These are phyloP conservation scores for Ciconia boyciana DNA, from an alignment of 2,113 vertebrate species.

Conservation along the genomic window DNA sequence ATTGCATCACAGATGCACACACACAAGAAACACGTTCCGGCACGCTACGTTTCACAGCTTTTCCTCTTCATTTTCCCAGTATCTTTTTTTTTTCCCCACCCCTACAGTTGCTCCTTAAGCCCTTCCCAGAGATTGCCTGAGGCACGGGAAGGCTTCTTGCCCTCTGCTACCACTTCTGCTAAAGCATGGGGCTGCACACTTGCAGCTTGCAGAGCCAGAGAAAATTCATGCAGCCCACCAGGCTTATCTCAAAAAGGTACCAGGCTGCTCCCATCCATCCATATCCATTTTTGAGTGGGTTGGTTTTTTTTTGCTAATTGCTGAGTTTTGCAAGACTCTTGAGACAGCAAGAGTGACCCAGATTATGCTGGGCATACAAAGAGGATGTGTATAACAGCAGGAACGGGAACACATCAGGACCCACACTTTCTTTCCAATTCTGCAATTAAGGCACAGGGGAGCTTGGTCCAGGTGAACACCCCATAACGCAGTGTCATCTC, in stretches of 20 bases:
- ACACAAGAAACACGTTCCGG: neutral
- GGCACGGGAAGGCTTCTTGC: neutral
- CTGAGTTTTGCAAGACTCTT: neutral
- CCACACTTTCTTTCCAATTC: neutral
- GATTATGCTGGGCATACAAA: too few species aligned
- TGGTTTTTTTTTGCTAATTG: neutral
- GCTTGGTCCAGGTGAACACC: neutral
- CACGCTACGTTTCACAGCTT: rapidly evolving
- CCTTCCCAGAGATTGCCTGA: neutral
- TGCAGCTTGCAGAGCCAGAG: neutral
- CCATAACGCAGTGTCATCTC: rapidly evolving
- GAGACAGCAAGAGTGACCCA: neutral
- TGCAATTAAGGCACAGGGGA: neutral
- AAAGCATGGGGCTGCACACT: neutral
- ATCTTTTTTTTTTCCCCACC: rapidly evolving
- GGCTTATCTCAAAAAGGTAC: neutral
- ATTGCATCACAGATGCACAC: rapidly evolving
- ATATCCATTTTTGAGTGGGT: neutral
- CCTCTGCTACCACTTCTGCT: neutral
- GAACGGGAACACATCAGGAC: neutral
- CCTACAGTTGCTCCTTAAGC: neutral
- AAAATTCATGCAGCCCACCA: neutral
- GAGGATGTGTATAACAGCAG: neutral
- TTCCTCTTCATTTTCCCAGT: neutral
- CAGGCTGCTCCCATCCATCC: neutral